Evolutionary conservation across 2,797 vertebrate species (phyloP).

Genomic region (Molothrus ater): DNA sequence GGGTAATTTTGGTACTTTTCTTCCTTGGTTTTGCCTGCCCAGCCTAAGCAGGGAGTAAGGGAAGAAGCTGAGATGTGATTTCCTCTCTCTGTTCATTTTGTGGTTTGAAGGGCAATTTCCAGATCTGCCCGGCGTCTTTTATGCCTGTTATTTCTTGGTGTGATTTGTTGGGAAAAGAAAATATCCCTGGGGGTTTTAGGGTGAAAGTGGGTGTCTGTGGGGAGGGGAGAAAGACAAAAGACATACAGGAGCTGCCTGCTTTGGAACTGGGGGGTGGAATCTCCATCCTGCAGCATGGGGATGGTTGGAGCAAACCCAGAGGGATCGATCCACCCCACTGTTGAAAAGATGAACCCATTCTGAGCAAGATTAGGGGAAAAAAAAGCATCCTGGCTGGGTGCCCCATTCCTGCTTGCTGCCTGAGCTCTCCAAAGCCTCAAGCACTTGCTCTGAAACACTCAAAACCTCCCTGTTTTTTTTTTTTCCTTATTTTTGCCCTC

Average conservation of each 20-base stretch:
- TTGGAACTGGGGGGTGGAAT: background rate
- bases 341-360: background rate
- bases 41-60: background rate
- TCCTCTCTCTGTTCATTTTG: constrained; percentile 23
- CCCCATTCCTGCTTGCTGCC: background rate
- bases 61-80: background rate
- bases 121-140: background rate
- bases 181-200: background rate
- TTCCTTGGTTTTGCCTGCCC: background rate
- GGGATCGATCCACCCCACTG: rapidly evolving
- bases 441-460: background rate
- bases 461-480: background rate
- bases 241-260: background rate
- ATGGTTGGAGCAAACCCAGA: background rate
- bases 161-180: background rate
- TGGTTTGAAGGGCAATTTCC: constrained; percentile 24
- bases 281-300: background rate
- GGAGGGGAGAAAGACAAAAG: background rate
- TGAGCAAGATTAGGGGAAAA: background rate
- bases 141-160: background rate
- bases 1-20: background rate
- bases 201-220: background rate
- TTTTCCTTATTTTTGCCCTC: background rate
- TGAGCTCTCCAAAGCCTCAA: background rate
- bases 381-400: background rate